Base-by-base conservation (phyloP, 2,888 invertebrate genomes). In the Mantis religiosa region DNA sequence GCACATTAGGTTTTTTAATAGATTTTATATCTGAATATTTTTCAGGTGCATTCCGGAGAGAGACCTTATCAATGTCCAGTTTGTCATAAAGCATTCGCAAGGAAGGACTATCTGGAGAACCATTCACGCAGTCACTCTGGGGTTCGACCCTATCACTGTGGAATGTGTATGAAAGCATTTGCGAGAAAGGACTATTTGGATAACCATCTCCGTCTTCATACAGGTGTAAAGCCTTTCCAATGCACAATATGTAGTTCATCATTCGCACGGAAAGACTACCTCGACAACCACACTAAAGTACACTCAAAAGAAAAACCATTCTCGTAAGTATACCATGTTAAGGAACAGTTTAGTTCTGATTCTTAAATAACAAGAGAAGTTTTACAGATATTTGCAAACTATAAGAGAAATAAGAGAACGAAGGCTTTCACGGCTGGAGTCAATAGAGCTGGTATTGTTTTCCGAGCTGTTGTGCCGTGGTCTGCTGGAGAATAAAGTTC, bases 261-360 rank as follows among this genome's bases (percentile, higher is more conserved):
- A 84, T 93, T 92, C 90, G 90, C 90, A 1, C 92, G 92, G 90
- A 92, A 92, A 0, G 92, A 92, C 90, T 91, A 92, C 89, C 90
- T 93, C n/a, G 91, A 92, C 1, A 92, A 92, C 90, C 93, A 93
- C 89, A 92, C 92, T 91, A 93, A 93, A 90, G 92, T 92, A 89
- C 93, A 93, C 90, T 93, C 93, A 0, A 93, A 93, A 2, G 93
- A 93, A 90, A 92, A 92, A 89, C 93, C 93, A 0, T 92, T 92
- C 91, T 91, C 93, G 30, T 93, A 93, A 90, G 92, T 92, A 25
- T 93, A 93, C 89, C 90, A 93, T 47, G 93, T 93, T 90, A 92
- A 91, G 85, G 93, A 41, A 41, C 41, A 41, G 34, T 41, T 41
- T 41, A 1, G 2, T 41, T 41, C 12, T 12, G 9, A 12, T 41